A percentile compares a stretch with the other conserved stretches of the same genome.
Evolutionary conservation across 2,797 vertebrate species (phyloP).

Genomic region (Leucoraja ocellata): DNA sequence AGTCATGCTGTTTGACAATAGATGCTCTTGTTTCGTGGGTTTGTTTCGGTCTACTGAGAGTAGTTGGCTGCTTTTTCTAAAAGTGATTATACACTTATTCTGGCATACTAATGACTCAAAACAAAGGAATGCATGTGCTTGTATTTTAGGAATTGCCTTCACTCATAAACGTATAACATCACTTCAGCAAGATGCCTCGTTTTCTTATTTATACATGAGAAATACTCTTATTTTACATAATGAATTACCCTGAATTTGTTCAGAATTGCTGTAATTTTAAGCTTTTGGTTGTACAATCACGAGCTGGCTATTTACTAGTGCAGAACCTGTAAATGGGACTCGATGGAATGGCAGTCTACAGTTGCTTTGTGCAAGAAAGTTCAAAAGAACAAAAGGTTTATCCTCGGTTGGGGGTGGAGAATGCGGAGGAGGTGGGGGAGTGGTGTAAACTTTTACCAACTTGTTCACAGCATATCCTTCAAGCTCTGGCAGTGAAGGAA

Average conservation of each 20-base stretch:
- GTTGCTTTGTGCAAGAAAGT: background rate
- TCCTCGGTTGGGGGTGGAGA: background rate
- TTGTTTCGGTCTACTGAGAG: background rate
- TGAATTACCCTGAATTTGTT: background rate
- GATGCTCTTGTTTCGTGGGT: slow-evolving; percentile 21
- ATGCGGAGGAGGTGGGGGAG: too few relatives aligned
- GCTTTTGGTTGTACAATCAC: too few relatives aligned
- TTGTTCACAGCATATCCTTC: background rate
- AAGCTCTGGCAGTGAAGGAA: background rate
- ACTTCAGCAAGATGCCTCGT: background rate
- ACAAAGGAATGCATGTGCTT: background rate
- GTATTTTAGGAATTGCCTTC: background rate
- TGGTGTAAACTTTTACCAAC: background rate
- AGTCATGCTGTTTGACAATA: slow-evolving; percentile 5
- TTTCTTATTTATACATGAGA: background rate
- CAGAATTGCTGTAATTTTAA: background rate
- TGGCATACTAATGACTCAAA: background rate
- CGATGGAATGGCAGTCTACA: too few relatives aligned
- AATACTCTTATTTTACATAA: background rate
- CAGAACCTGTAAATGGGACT: background rate
- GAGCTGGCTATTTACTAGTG: background rate
- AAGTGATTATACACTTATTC: background rate
- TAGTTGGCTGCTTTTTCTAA: background rate
- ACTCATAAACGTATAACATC: background rate
- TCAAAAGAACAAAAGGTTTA: background rate